A percentile compares a stretch with the other conserved stretches of the same genome.
Conservation (phyloP, 2,113 vertebrate species). For the Balaeniceps rex region DNA sequence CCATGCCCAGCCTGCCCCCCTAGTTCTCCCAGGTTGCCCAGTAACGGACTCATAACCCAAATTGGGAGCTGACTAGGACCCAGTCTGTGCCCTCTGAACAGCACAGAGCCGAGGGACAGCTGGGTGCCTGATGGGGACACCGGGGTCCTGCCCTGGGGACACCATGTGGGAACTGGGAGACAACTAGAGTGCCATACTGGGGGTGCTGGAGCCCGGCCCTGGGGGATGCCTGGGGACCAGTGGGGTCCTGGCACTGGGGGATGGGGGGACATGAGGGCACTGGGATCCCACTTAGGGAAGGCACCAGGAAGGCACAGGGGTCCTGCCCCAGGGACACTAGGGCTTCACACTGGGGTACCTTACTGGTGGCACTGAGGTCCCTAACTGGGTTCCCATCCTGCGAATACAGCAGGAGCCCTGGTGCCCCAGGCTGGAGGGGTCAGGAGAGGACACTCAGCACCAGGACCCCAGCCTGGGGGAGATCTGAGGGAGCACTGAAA, state of each 20-base stretch:
- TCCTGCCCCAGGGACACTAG: not conserved
- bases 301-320: not conserved
- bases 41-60: not conserved
- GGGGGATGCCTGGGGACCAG: not conserved
- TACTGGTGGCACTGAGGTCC: not conserved
- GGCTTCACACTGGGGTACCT: not conserved
- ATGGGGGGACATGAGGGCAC: not conserved
- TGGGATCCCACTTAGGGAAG: not conserved
- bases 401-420: not conserved
- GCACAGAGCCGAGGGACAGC: no score
- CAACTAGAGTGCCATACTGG: not conserved
- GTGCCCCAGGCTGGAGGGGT: not conserved
- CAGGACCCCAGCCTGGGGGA: not conserved
- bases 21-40: not conserved
- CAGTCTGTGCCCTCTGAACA: not conserved
- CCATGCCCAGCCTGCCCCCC: not conserved
- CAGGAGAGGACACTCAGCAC: not conserved
- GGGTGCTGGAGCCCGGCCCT: not conserved
- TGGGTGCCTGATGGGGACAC: not conserved
- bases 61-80: not conserved
- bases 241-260: not conserved
- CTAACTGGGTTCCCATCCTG: not conserved
- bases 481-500: not conserved
- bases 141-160: not conserved
- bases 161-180: not conserved